Evolutionary conservation across 2,113 vertebrate genomes (phyloP).

Genomic region (Tyto alba): DNA sequence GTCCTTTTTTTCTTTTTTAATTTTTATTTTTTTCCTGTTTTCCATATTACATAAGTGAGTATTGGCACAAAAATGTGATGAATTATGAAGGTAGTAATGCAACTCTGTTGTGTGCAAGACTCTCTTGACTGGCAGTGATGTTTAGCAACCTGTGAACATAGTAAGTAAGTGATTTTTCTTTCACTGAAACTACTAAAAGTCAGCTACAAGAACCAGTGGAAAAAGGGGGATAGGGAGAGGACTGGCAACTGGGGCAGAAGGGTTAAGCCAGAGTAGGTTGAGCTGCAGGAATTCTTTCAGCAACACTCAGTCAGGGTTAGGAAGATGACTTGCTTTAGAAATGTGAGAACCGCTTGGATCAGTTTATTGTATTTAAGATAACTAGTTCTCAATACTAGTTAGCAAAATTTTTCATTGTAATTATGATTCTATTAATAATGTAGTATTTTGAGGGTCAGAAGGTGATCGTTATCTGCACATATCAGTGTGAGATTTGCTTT

Average conservation of each 20-base stretch:
- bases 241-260: rapidly evolving
- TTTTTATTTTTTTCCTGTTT: not conserved
- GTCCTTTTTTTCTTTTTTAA: not conserved
- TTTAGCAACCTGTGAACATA: not conserved
- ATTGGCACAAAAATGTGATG: not conserved
- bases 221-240: not conserved
- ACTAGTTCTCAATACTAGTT: not conserved
- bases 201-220: not conserved
- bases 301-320: not conserved
- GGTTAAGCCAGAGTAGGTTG: not conserved
- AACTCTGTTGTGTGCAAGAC: not conserved
- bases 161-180: not conserved
- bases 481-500: not conserved
- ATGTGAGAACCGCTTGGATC: not conserved
- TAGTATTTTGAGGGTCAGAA: not conserved
- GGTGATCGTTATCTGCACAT: not conserved
- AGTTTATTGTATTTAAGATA: not conserved
- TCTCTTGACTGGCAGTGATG: not conserved
- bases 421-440: not conserved
- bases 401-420: not conserved
- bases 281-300: not conserved
- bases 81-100: not conserved
- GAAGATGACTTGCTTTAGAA: not conserved
- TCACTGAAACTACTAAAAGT: not conserved
- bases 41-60: rapidly evolving